Evolutionary conservation across 2,888 invertebrate species (phyloP), one percentile per base, ranked within the genome.

Genomic region (Agrochola circellaris): DNA sequence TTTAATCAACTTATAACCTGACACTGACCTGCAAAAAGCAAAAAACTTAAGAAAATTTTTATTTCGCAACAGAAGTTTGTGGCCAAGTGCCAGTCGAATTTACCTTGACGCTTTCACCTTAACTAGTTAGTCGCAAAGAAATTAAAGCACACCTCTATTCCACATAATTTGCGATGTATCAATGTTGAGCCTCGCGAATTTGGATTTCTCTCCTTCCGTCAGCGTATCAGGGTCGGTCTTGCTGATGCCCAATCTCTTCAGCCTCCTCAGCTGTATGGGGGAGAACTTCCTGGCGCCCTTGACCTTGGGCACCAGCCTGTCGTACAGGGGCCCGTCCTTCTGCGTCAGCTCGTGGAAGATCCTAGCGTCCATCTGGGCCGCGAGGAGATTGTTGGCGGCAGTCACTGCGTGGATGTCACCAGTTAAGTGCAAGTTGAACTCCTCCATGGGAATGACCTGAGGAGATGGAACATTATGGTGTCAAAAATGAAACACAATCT

Each of bases 351-450:
- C 99, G 94, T 99, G 99, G 96, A 99, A 99, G 92, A 99, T 99
- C 87, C 99, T 97, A 0, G 99, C 98, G 92, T 99, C 99, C 92
- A 99, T 97, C 93, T 99, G 99, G 0, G 99, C 99, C 0, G 99
- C 99, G n/a, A 99, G 96, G 20, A 99, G 97, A 95, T 99, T 99
- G 95, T 99, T 99, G 11, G 99, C 99, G 0, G 99, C 99, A 0
- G 99, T 98, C n/a, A 99, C 98, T 0, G 99, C 99, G 95, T 99
- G 99, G 90, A 99, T 99, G 93, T 99, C 99, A 1, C 99, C 99
- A 0, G 99, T 99, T 86, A 99, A 96, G 94, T 99, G 99, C 0
- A 99, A 97, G 96, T 99, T 99, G 95, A 99, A 99, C 90, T 99
- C 99, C 95, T 99, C 99, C 99, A 99, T 99, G 0, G 99, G 99